phyloP scores from a whole-genome alignment of 1,140 invertebrate species.

The Pseudomyrmex pallidus region DNA sequence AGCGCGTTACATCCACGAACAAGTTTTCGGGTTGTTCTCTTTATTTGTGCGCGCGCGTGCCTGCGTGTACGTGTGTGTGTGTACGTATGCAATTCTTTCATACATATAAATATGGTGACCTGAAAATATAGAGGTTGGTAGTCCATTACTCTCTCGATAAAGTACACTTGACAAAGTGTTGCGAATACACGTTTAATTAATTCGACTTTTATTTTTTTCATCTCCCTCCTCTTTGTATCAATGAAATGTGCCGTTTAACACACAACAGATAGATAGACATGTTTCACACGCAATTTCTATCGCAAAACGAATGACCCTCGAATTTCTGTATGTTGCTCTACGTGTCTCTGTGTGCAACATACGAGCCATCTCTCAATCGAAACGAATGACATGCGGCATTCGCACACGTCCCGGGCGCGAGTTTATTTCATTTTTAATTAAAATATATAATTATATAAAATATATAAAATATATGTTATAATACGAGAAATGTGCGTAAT shows the following conservation, averaged over 20 bases:
- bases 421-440: constrained; percentile 53
- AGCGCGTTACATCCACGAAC: constrained; percentile 8
- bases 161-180: constrained; percentile 37
- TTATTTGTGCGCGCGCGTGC: not conserved
- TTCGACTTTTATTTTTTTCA: not conserved
- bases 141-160: not conserved
- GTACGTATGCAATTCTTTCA: no score
- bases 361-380: constrained; percentile 16
- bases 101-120: constrained; percentile 11
- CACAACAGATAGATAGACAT: not conserved
- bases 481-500: constrained; percentile 8
- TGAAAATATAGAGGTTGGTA: constrained; percentile 36
- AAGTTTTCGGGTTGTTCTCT: constrained; percentile 1
- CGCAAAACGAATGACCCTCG: constrained; percentile 32
- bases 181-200: constrained; percentile 45
- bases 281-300: constrained; percentile 14
- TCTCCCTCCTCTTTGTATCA: not conserved
- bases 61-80: no score
- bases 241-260: constrained; percentile 42
- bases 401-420: not conserved
- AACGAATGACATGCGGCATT: constrained; percentile 13
- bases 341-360: constrained; percentile 14
- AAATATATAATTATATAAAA: constrained; percentile 44
- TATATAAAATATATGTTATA: no score
- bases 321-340: constrained; percentile 36